A percentile compares a stretch with the other conserved stretches of the same genome.
phyloP scores from a whole-genome alignment of 2,888 invertebrate genomes.

The Diploptera punctata region DNA sequence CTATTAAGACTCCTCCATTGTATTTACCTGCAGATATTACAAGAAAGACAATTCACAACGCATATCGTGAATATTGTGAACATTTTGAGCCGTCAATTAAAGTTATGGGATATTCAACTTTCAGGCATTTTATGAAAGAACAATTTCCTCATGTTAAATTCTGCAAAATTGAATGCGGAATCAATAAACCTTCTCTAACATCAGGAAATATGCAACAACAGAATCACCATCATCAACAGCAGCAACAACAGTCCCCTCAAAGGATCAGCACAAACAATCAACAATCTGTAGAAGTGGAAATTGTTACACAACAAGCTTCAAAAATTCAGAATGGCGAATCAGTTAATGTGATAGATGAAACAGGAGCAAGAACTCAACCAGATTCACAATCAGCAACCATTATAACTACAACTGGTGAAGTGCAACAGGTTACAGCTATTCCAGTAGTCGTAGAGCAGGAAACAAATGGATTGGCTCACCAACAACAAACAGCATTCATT shows the following conservation, averaged over 20 bases:
- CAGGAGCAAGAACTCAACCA: not conserved
- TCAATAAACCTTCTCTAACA: slow-evolving; percentile 46
- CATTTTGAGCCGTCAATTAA: slow-evolving; percentile 73
- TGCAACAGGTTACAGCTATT: slow-evolving; percentile 64
- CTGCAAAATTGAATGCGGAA: slow-evolving; percentile 58
- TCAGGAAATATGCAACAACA: slow-evolving; percentile 58
- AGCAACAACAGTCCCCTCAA: slow-evolving; percentile 52
- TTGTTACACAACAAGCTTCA: slow-evolving; percentile 4
- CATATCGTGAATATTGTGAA: slow-evolving; percentile 76
- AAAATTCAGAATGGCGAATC: slow-evolving; percentile 46
- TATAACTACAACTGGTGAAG: slow-evolving; percentile 60
- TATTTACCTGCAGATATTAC: slow-evolving; percentile 65
- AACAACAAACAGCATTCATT: slow-evolving; percentile 69
- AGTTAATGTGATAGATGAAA: not conserved
- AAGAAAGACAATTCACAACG: slow-evolving; percentile 75
- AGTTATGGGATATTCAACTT: slow-evolving; percentile 81
- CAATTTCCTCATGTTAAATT: slow-evolving; percentile 81
- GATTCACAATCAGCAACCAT: slow-evolving; percentile 50
- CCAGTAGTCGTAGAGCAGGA: slow-evolving; percentile 66
- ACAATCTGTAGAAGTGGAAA: slow-evolving; percentile 3
- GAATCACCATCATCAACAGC: slow-evolving; percentile 55
- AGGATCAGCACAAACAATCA: slow-evolving; percentile 56
- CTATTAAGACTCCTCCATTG: slow-evolving; percentile 51
- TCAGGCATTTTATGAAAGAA: slow-evolving; percentile 81
- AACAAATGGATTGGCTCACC: slow-evolving; percentile 52